phyloP scores from a whole-genome alignment of 2,797 vertebrate species.

The Thripadectes ignobilis region DNA sequence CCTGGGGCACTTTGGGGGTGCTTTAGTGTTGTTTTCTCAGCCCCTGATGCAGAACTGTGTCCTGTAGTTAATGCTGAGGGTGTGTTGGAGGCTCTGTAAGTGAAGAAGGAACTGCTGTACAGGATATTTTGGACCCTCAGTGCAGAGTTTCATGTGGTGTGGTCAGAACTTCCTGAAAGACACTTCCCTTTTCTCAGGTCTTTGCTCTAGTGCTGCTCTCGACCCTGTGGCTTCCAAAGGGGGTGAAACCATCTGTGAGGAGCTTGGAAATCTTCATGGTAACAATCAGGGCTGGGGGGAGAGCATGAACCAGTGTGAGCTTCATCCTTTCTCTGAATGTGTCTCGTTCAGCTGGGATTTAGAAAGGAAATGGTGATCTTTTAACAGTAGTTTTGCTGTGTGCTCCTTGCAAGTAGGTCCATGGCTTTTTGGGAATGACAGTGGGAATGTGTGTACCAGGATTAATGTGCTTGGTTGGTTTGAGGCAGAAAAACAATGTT shows the following conservation, averaged over 20 bases:
- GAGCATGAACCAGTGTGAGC: background rate
- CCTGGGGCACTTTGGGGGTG: background rate
- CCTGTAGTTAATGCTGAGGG: background rate
- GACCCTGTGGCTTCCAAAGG: background rate
- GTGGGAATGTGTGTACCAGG: background rate
- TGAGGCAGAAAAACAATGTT: background rate
- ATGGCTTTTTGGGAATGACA: background rate
- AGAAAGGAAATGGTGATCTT: background rate
- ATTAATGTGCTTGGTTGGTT: background rate
- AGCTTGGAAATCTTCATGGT: background rate
- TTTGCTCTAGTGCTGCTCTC: background rate
- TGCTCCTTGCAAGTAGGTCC: background rate
- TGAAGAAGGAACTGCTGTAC: background rate
- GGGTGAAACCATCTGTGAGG: background rate
- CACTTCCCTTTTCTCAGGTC: background rate
- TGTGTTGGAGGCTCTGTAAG: background rate
- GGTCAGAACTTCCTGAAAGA: background rate
- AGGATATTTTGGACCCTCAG: background rate
- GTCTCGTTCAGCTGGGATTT: background rate
- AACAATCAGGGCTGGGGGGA: background rate
- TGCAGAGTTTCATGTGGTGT: background rate
- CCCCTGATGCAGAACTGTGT: background rate
- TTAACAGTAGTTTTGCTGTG: background rate
- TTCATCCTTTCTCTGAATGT: background rate
- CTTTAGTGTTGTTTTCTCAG: rapidly evolving